These are phyloP conservation scores for Rhopilema esculentum DNA, from an alignment of 30 jellyfish, hydroid and myxozoan genomes.

Conservation along the genomic window DNA sequence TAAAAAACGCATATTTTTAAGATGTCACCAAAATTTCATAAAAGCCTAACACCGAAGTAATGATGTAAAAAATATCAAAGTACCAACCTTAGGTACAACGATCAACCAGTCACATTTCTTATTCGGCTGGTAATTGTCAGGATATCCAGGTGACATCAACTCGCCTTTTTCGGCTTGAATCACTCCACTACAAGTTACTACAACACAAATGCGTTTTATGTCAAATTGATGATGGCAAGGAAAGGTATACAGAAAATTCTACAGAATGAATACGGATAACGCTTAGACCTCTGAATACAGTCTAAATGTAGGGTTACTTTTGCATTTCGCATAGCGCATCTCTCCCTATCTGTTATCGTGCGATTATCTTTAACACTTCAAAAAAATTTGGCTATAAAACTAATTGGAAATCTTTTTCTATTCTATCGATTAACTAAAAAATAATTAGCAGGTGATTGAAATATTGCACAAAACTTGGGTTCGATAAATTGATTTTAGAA, in stretches of 20 bases:
- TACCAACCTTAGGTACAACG: slow-evolving; percentile 59
- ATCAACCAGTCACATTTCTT: slow-evolving; percentile 69
- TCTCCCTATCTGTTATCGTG: no score
- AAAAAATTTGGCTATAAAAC: neutral
- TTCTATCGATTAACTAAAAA: no score
- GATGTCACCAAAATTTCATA: neutral
- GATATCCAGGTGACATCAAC: slow-evolving; percentile 67
- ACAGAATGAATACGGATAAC: neutral
- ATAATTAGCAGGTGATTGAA: neutral
- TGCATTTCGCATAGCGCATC: no score
- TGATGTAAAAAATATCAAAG: neutral
- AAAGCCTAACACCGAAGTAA: neutral
- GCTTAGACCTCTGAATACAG: no score
- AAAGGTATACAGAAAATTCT: neutral
- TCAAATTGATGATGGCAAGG: neutral
- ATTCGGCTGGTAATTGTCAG: slow-evolving; percentile 63
- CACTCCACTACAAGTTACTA: slow-evolving; percentile 71
- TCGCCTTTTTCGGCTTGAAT: slow-evolving; percentile 38
- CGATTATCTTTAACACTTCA: no score
- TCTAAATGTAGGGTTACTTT: no score
- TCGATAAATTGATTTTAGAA: neutral
- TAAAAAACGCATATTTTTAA: neutral
- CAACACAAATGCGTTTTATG: neutral
- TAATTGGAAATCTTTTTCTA: no score
- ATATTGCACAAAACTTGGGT: neutral